Evolutionary conservation across 2,113 vertebrate species (phyloP).

Genomic region (Eudorcas thomsonii): DNA sequence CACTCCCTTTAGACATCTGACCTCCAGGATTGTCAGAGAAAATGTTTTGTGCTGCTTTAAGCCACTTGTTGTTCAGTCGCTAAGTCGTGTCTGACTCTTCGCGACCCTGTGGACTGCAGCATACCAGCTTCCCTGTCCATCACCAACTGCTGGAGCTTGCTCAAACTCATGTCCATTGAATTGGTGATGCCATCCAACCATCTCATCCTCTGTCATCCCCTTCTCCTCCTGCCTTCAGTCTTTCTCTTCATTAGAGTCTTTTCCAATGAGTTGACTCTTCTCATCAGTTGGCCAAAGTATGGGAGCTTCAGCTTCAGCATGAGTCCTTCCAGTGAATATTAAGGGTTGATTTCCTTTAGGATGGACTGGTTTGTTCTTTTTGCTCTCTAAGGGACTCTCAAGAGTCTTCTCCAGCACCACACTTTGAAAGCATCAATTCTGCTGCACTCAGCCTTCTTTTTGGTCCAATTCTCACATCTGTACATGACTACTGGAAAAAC

Average conservation of each 20-base stretch:
- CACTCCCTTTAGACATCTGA: background rate
- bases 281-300: background rate
- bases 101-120: background rate
- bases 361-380: background rate
- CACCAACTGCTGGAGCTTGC: background rate
- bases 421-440: background rate
- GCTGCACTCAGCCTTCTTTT: background rate
- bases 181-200: background rate
- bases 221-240: background rate
- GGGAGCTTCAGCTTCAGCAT: background rate
- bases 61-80: background rate
- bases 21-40: background rate
- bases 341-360: background rate
- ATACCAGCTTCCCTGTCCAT: background rate
- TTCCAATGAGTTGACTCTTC: background rate
- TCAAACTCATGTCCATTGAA: background rate
- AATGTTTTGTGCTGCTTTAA: background rate
- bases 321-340: background rate
- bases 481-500: background rate
- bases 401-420: background rate
- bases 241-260: background rate
- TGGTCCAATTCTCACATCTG: background rate
- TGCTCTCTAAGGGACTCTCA: background rate
- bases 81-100: background rate
- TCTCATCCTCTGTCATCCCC: background rate